A percentile compares a stretch with the other conserved stretches of the same genome.
These are phyloP conservation scores for Mimachlamys varia DNA, from an alignment of 2,888 invertebrate species.

Conservation along the genomic window DNA sequence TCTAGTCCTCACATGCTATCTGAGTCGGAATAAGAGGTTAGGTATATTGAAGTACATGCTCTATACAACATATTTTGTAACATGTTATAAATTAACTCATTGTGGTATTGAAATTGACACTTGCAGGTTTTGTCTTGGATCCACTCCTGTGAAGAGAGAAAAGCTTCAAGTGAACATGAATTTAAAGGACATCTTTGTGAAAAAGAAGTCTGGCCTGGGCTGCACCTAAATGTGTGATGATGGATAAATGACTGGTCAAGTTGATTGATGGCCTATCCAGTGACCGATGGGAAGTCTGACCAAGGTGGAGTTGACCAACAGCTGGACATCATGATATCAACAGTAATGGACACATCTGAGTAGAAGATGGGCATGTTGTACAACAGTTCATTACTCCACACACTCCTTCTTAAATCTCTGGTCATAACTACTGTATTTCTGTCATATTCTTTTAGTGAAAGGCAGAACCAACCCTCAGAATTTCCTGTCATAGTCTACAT, in stretches of 20 bases:
- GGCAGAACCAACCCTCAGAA: neutral
- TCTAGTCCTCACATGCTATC: too few species aligned
- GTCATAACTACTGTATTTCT: neutral
- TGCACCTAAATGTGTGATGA: slow-evolving; percentile 56
- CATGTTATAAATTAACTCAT: too few species aligned
- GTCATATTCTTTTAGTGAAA: neutral
- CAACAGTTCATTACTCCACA: too few species aligned
- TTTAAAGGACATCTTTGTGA: slow-evolving; percentile 86
- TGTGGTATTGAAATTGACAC: neutral
- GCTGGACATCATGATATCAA: neutral
- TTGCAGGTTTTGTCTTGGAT: slow-evolving; percentile 85
- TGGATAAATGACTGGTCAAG: neutral
- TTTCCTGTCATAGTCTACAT: neutral
- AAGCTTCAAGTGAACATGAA: slow-evolving; percentile 88
- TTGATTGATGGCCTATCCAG: neutral
- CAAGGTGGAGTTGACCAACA: neutral
- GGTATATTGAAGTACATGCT: too few species aligned
- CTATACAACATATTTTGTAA: too few species aligned
- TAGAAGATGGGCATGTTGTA: neutral
- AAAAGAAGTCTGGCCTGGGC: slow-evolving; percentile 76
- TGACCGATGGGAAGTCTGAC: neutral
- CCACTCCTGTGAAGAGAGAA: slow-evolving; percentile 90
- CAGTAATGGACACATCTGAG: neutral
- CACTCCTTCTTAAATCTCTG: neutral
- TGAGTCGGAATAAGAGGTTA: too few species aligned